These are phyloP conservation scores for Ectemnius lituratus DNA, from an alignment of 2,888 invertebrate species.

Conservation along the genomic window DNA sequence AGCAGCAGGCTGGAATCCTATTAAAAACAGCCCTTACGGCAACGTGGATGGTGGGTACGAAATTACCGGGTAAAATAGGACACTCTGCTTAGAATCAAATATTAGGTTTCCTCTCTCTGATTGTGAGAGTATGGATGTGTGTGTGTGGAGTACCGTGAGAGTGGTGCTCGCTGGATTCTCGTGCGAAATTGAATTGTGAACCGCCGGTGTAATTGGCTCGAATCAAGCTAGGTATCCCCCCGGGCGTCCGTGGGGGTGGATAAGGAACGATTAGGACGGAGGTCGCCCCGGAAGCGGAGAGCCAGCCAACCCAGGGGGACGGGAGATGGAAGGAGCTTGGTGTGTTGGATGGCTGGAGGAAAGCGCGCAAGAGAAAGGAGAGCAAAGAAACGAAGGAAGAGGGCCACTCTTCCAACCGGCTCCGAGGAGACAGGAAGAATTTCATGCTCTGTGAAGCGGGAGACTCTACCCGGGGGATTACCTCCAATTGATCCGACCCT, in stretches of 20 bases:
- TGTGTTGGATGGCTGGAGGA: slow-evolving; percentile 4
- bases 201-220: slow-evolving; percentile 70
- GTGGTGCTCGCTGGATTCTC: neutral
- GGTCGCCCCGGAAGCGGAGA: slow-evolving; percentile 28
- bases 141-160: neutral
- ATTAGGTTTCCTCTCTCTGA: no score
- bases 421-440: slow-evolving; percentile 72
- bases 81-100: no score
- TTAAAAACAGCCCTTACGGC: slow-evolving; percentile 20
- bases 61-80: no score
- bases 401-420: slow-evolving; percentile 53
- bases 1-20: slow-evolving; percentile 35
- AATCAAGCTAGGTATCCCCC: slow-evolving; percentile 61
- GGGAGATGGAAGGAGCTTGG: neutral
- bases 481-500: slow-evolving; percentile 75
- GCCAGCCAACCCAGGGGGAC: slow-evolving; percentile 10
- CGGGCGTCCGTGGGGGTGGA: slow-evolving; percentile 43
- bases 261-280: slow-evolving; percentile 68
- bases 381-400: slow-evolving; percentile 30
- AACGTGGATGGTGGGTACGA: no score
- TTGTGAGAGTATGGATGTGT: slow-evolving; percentile 4
- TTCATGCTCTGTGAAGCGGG: slow-evolving; percentile 73
- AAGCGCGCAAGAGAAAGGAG: neutral
- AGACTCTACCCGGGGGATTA: slow-evolving; percentile 76
- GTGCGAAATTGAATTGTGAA: slow-evolving; percentile 69